Conservation (phyloP, 2,113 vertebrate genomes). For the Desmodus rotundus region DNA sequence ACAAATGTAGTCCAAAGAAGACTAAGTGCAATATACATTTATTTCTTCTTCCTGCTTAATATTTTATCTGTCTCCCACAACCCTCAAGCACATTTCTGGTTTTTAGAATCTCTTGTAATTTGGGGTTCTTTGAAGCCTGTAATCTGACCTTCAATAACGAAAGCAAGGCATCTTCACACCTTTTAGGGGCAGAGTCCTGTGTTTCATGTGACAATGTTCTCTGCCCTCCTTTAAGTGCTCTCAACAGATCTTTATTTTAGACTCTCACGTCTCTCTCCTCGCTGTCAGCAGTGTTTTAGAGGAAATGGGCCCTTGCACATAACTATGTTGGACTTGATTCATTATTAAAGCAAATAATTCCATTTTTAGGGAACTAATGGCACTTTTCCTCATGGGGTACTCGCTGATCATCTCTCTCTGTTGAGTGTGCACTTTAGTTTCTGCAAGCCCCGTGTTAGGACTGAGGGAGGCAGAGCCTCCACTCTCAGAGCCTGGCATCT, state of each 20-base stretch:
- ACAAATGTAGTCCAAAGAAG: not conserved
- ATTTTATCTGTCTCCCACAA: not conserved
- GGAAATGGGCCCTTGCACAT: not conserved
- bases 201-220: not conserved
- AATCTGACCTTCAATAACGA: not conserved
- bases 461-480: not conserved
- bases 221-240: not conserved
- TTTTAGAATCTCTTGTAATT: not conserved
- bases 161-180: not conserved
- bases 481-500: not conserved
- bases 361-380: not conserved
- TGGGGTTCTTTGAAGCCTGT: not conserved
- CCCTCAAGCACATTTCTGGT: not conserved
- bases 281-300: not conserved
- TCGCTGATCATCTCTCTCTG: not conserved
- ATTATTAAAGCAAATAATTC: not conserved
- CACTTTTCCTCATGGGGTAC: not conserved
- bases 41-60: not conserved
- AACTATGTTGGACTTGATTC: not conserved
- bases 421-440: not conserved
- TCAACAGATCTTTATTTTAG: not conserved
- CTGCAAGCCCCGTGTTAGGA: not conserved
- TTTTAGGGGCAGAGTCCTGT: not conserved
- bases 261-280: not conserved
- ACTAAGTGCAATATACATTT: not conserved